Conservation (phyloP, 2,797 vertebrate genomes). For the Pangasius krempfi region DNA sequence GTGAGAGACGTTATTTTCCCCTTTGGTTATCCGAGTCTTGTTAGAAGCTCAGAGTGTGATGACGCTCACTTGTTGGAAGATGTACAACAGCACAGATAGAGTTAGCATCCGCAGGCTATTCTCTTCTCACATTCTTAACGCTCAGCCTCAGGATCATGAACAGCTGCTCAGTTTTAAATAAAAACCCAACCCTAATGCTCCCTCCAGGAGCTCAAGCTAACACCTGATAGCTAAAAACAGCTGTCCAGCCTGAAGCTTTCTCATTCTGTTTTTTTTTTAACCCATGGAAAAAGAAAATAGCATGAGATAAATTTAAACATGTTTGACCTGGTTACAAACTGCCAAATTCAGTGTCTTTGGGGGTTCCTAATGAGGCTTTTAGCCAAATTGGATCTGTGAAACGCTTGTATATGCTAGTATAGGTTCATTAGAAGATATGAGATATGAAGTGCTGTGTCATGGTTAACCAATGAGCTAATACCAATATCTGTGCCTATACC, state of each 20-base stretch:
- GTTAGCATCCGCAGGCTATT: slow-evolving; percentile 20
- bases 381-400: slow-evolving; percentile 59
- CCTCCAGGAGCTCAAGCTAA: slow-evolving; percentile 54
- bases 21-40: slow-evolving; percentile 57
- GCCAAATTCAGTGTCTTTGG: slow-evolving; percentile 73
- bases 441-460: background rate
- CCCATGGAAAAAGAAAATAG: background rate
- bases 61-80: slow-evolving; percentile 71
- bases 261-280: background rate
- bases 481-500: background rate
- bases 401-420: background rate
- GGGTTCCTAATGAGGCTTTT: slow-evolving; percentile 63
- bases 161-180: slow-evolving; percentile 77
- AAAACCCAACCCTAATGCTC: slow-evolving; percentile 61
- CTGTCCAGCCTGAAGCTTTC: slow-evolving; percentile 16
- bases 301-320: slow-evolving; percentile 74
- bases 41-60: slow-evolving; percentile 67
- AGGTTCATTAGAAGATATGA: background rate
- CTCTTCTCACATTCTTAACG: slow-evolving; percentile 28
- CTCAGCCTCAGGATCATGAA: slow-evolving; percentile 70
- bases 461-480: background rate
- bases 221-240: slow-evolving; percentile 30
- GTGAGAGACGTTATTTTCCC: background rate
- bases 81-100: slow-evolving; percentile 69
- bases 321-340: slow-evolving; percentile 77